These are phyloP conservation scores for Sinhomidia bicolor DNA, from an alignment of 2,888 invertebrate genomes.

Conservation along the genomic window DNA sequence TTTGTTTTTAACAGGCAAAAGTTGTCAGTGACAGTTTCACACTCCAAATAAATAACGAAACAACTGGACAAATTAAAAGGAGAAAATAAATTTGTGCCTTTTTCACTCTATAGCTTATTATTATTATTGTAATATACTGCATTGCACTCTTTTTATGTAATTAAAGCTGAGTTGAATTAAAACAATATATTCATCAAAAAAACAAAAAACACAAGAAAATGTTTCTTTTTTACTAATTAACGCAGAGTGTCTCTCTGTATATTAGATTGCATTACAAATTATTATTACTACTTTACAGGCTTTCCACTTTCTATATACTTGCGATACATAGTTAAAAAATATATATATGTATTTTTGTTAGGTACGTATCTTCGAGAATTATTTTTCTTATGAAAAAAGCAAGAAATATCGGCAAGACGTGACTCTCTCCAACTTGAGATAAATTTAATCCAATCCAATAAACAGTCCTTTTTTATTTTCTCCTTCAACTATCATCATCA, in stretches of 20 bases:
- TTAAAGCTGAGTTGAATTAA: slow-evolving; percentile 27
- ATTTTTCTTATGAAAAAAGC: slow-evolving; percentile 12
- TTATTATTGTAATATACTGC: too few relatives aligned
- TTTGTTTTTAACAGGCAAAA: not conserved
- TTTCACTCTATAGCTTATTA: not conserved
- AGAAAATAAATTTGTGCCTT: not conserved
- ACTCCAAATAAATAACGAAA: slow-evolving; percentile 9
- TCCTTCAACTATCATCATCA: slow-evolving; percentile 22
- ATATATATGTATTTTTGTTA: too few relatives aligned
- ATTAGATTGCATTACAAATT: slow-evolving; percentile 21
- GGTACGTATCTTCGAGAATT: slow-evolving; percentile 29
- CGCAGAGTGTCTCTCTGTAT: slow-evolving; percentile 21
- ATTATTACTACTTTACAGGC: not conserved
- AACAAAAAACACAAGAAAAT: slow-evolving; percentile 20
- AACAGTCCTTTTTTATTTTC: slow-evolving; percentile 47
- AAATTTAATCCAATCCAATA: slow-evolving; percentile 62
- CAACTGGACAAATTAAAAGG: not conserved
- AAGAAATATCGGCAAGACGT: slow-evolving; percentile 67
- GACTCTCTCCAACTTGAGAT: slow-evolving; percentile 32
- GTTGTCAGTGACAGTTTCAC: slow-evolving; percentile 37
- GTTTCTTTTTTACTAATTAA: slow-evolving; percentile 49
- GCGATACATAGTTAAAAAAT: not conserved
- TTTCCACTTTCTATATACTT: not conserved
- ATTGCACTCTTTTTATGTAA: too few relatives aligned
- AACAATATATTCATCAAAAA: slow-evolving; percentile 55